Evolutionary conservation across 2,797 vertebrate genomes (phyloP).

Genomic region (Miichthys miiuy): DNA sequence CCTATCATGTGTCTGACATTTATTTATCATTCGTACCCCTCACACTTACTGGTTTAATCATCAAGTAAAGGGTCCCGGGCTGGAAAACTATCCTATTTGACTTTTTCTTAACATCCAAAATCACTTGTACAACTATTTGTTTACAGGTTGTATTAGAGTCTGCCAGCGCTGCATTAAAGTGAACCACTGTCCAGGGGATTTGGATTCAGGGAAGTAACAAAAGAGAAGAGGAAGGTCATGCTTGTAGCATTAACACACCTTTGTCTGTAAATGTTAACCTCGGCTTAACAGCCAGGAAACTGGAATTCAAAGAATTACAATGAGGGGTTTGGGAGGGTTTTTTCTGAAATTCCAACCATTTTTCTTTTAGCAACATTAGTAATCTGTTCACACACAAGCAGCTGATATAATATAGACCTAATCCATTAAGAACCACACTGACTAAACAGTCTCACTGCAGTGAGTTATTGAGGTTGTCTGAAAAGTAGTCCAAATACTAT

Average conservation of each 20-base stretch:
- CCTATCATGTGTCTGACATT: constrained; percentile 2
- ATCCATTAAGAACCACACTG: constrained; percentile 29
- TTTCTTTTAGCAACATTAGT: constrained; percentile 36
- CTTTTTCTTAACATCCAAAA: constrained; percentile 5
- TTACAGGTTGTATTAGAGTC: neutral
- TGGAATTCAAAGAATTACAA: constrained; percentile 79
- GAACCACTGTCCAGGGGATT: constrained; percentile 39
- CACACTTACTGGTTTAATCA: constrained; percentile 21
- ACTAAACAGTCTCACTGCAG: constrained; percentile 3
- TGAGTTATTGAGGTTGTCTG: constrained; percentile 31
- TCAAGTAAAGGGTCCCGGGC: neutral
- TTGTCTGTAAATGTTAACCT: constrained; percentile 73
- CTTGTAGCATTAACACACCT: constrained; percentile 62
- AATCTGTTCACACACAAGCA: constrained; percentile 38
- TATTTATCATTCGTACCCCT: constrained; percentile 2
- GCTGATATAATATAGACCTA: constrained; percentile 24
- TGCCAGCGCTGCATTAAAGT: constrained; percentile 9
- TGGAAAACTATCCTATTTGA: neutral
- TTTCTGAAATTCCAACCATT: constrained; percentile 68
- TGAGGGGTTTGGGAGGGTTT: constrained; percentile 37
- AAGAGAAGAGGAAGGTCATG: constrained; percentile 43
- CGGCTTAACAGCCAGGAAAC: constrained; percentile 51
- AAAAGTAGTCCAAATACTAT: constrained; percentile 58
- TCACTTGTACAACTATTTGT: neutral
- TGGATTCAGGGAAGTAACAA: constrained; percentile 47